Base-by-base conservation (phyloP, 2,113 vertebrate genomes). In the Colistium nudipinnis region DNA sequence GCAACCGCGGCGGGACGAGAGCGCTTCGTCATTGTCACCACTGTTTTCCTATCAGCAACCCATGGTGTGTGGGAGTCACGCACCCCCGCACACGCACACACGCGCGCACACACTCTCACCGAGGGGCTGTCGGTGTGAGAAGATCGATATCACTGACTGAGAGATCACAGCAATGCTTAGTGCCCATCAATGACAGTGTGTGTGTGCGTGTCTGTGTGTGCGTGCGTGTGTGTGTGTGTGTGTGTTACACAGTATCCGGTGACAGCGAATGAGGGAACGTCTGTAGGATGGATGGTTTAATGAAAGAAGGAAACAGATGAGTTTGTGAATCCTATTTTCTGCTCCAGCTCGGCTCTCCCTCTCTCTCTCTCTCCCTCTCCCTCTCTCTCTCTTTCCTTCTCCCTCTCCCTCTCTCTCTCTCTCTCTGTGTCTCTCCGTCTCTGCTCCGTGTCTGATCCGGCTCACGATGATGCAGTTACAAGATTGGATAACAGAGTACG, bases 91-190 rank as follows among this genome's bases (percentile, higher is more conserved):
- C n/a, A n/a, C n/a, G n/a, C n/a, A n/a, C n/a, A n/a, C n/a, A n/a
- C n/a, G n/a, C n/a, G n/a, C n/a, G n/a, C n/a, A n/a, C n/a, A n/a
- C n/a, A n/a, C n/a, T n/a, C n/a, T n/a, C n/a, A n/a, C n/a, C n/a
- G 43, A 64, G 71, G 64, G 60, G 55, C 43, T 75, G 72, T 71
- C 74, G 81, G 74, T 80, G 59, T 62, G 56, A 35, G 78, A 47
- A 76, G 78, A 89, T 89, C 86, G 10, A 85, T 89, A 88, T 76
- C 86, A 66, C 72, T 80, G 88, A 88, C 80, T 80, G 83, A 83
- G 80, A 88, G 84, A 89, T 86, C 84, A 88, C 73, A 80, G 84
- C 57, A 66, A 72, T 83, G 82, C 82, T 89, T 85, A 89, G 74
- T 76, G 67, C 69, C 81, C 75, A 76, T 88, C 84, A 82, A 68